These are phyloP conservation scores for Chrysochloris asiatica DNA, from an alignment of 2,113 vertebrate genomes.

Conservation along the genomic window DNA sequence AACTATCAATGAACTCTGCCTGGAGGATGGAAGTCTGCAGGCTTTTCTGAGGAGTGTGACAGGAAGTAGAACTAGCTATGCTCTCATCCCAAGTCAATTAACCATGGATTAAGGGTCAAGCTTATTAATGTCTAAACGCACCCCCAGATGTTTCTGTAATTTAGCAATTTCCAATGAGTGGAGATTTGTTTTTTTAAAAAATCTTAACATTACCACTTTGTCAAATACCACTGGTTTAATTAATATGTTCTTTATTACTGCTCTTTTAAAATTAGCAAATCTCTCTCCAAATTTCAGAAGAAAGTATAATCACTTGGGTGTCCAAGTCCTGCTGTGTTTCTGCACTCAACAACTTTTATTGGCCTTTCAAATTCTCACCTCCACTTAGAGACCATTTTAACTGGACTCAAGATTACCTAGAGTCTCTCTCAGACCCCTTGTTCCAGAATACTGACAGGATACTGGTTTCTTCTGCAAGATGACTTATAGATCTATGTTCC, in stretches of 20 bases:
- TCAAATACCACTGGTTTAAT: neutral
- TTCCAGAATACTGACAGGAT: neutral
- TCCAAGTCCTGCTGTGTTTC: neutral
- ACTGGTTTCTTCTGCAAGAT: neutral
- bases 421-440: neutral
- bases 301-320: neutral
- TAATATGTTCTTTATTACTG: neutral
- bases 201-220: neutral
- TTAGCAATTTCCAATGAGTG: constrained; percentile 9
- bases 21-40: neutral
- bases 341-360: neutral
- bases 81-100: constrained; percentile 50
- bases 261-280: neutral
- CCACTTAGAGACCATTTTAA: neutral
- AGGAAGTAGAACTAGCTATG: constrained; percentile 2
- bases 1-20: constrained; percentile 48
- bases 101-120: constrained; percentile 29
- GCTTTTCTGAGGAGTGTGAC: constrained; percentile 28
- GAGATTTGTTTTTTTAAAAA: neutral
- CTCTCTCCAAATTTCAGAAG: neutral
- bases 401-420: neutral
- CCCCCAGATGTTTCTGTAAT: neutral
- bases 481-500: no score
- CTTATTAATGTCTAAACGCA: constrained; percentile 29
- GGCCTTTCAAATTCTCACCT: constrained; percentile 55